phyloP scores from a whole-genome alignment of 2,888 invertebrate genomes.

The Lamellibrachia columna region DNA sequence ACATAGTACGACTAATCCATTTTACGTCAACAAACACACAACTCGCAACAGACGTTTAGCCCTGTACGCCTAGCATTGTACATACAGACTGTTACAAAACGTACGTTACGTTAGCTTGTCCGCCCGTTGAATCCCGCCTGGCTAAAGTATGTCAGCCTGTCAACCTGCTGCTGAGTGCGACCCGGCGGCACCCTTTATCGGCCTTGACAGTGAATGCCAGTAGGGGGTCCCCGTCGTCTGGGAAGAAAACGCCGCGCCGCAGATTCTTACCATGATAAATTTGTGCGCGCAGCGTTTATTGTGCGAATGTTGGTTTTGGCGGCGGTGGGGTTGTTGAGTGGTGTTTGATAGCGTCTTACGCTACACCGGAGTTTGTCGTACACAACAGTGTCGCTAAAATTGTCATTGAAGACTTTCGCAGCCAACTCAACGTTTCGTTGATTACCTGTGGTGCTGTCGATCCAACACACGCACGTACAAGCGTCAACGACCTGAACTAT shows the following conservation, averaged over 20 bases:
- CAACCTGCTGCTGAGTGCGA: neutral
- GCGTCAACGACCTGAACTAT: too few relatives aligned
- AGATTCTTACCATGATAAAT: neutral
- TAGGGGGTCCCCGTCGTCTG: neutral
- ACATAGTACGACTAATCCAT: too few relatives aligned
- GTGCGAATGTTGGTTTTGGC: neutral
- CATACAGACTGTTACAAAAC: neutral
- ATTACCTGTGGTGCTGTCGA: too few relatives aligned
- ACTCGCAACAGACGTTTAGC: too few relatives aligned
- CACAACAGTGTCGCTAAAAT: neutral
- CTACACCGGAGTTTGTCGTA: neutral
- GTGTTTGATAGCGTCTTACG: neutral
- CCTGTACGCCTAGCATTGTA: neutral
- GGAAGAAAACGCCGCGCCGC: neutral
- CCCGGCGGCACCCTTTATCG: neutral
- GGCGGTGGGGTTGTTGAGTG: neutral
- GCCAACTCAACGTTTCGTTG: too few relatives aligned
- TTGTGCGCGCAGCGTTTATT: slow-evolving; percentile 14
- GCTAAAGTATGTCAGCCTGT: neutral
- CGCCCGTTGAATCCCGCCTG: neutral
- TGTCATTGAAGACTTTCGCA: neutral
- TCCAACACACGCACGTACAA: too few relatives aligned
- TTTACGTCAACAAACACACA: too few relatives aligned
- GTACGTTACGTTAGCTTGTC: neutral
- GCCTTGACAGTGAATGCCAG: neutral